Evolutionary conservation across 1,140 invertebrate species (phyloP).

Genomic region (Phenacoccus solenopsis): DNA sequence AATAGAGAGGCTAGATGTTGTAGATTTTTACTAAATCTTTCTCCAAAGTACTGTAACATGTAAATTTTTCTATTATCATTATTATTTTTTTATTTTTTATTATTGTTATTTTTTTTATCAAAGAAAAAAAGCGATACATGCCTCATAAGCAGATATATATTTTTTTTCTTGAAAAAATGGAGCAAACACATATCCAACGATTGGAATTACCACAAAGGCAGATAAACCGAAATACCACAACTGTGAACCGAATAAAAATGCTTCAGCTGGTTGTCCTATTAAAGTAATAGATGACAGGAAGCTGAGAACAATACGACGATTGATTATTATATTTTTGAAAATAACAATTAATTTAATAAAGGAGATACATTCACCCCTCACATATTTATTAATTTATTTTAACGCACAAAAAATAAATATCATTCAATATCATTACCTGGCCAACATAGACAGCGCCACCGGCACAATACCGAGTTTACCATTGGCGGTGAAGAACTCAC

Average conservation of each 20-base stretch:
- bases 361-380: neutral
- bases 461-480: slow-evolving; percentile 33
- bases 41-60: slow-evolving; percentile 57
- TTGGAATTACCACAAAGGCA: slow-evolving; percentile 36
- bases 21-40: slow-evolving; percentile 47
- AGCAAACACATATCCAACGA: slow-evolving; percentile 40
- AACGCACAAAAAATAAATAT: neutral
- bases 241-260: slow-evolving; percentile 38
- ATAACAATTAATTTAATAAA: neutral
- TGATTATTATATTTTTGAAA: too few species aligned
- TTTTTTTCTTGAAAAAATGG: slow-evolving; percentile 41
- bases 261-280: slow-evolving; percentile 44
- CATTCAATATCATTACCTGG: slow-evolving; percentile 29
- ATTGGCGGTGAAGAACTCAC: slow-evolving; percentile 31
- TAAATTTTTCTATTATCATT: too few species aligned
- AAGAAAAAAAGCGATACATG: slow-evolving; percentile 9
- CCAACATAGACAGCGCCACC: slow-evolving; percentile 35
- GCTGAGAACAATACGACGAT: slow-evolving; percentile 35
- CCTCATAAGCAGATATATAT: slow-evolving; percentile 30
- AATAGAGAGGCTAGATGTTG: slow-evolving; percentile 51
- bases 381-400: too few species aligned
- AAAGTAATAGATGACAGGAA: slow-evolving; percentile 47
- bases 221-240: slow-evolving; percentile 35
- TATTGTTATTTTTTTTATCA: neutral
- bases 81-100: neutral